Conservation (phyloP, 2,888 invertebrate genomes). For the Galeopsomyia nigrocyanea region DNA sequence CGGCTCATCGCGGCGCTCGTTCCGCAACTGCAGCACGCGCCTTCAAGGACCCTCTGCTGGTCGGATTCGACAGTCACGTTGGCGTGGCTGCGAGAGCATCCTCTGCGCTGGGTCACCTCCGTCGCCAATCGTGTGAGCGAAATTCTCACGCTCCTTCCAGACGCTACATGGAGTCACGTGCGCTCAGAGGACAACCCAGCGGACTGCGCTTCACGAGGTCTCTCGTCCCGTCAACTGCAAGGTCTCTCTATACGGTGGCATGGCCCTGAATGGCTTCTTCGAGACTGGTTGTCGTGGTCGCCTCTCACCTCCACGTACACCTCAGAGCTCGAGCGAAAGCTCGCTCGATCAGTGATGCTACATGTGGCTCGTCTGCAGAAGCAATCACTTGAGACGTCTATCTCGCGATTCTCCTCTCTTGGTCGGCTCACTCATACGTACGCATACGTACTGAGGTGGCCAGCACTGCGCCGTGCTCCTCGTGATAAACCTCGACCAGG, state of each 20-base stretch:
- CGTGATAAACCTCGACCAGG: not conserved
- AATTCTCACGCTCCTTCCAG: not conserved
- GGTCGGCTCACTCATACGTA: not conserved
- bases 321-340: not conserved
- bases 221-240: not conserved
- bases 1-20: not conserved
- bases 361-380: too few species aligned
- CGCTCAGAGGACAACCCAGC: conserved; percentile 12
- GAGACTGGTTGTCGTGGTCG: not conserved
- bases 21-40: not conserved
- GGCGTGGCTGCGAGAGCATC: too few species aligned
- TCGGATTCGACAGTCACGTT: too few species aligned
- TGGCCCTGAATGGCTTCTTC: not conserved
- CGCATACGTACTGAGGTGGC: not conserved
- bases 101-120: not conserved
- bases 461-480: not conserved
- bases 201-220: not conserved
- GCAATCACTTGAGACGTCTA: too few species aligned
- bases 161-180: conserved; percentile 3
- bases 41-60: not conserved
- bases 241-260: not conserved
- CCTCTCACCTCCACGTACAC: not conserved
- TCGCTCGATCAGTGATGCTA: too few species aligned
- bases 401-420: not conserved
- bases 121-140: conserved; percentile 9